Evolutionary conservation across 2,113 vertebrate genomes (phyloP).

Genomic region (Microcebus jonahi): DNA sequence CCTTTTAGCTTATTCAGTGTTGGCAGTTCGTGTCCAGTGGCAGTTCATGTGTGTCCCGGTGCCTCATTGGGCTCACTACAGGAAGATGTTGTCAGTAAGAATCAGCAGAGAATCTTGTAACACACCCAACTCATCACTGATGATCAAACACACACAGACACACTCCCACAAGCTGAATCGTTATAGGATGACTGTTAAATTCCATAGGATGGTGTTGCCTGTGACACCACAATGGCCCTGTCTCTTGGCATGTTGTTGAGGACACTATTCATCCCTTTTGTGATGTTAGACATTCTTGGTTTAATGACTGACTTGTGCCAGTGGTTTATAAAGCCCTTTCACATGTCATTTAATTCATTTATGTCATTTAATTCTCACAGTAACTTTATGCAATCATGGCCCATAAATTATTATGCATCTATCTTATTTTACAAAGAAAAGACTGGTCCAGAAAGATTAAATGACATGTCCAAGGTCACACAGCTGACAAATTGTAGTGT

Average conservation of each 20-base stretch:
- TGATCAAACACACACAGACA: background rate
- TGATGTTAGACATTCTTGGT: background rate
- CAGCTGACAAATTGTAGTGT: background rate
- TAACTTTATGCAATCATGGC: background rate
- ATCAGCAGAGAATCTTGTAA: background rate
- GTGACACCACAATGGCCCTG: background rate
- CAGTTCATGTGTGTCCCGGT: background rate
- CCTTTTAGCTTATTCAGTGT: background rate
- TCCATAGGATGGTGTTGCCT: background rate
- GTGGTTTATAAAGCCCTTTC: background rate
- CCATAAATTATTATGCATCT: background rate
- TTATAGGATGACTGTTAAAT: background rate
- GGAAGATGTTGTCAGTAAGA: background rate
- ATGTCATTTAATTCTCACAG: background rate
- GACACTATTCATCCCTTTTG: background rate
- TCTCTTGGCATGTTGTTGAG: background rate
- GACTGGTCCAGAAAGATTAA: background rate
- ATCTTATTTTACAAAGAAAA: constrained; percentile 16
- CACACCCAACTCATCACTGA: background rate
- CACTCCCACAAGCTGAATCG: background rate
- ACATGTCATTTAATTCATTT: background rate
- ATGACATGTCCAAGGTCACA: background rate
- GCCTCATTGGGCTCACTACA: background rate
- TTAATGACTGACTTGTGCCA: background rate
- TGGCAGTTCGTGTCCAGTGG: background rate